Base-by-base conservation (phyloP, 2,797 vertebrate genomes). In the Enteromius paludinosus region DNA sequence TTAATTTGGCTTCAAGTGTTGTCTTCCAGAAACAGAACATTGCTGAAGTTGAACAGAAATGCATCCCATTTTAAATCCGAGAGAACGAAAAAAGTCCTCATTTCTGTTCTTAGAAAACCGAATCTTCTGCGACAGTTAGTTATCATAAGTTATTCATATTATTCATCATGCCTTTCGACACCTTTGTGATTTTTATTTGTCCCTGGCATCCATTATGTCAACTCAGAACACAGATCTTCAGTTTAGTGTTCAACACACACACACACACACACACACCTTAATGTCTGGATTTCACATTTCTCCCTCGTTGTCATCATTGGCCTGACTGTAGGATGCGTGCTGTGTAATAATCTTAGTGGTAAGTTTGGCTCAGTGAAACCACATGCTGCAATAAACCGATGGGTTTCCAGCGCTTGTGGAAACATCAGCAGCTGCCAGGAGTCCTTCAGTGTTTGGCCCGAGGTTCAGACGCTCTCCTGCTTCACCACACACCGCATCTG, bases 401-500 rank as follows among this genome's bases (percentile, higher is more conserved):
- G 20, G 35, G 18, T 64, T 25, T 59, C 64, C 30, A 72, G 18
- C n/a, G 17, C 23, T 81, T 49, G 83, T 81, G 79, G 43, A 82
- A 74, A 56, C 28, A 81, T 78, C 69, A 70, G 35, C 20, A 70
- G 69, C 30, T 78, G 18, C 78, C 78, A 73, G 35, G 47, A 12
- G 68, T 61, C 75, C 41, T 35, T 30, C 65, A n/a, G 7, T 14
- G 9, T 64, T 35, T 33, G 74, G 62, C 23, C 52, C 68, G 52
- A 73, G 54, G n/a, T 61, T 75, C 77, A 76, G n/a, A 28, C 23
- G 12, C 61, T 84, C 41, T 78, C 66, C 47, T 38, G 74, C 61
- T 86, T 75, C 45, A 43, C 43, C 56, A 68, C 82, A 62, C 82
- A 68, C 10, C 3, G 14, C 74, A 45, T 62, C 59, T 62, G 81